Evolutionary conservation across 2,113 vertebrate species (phyloP).

Genomic region (Xenopus tropicalis): DNA sequence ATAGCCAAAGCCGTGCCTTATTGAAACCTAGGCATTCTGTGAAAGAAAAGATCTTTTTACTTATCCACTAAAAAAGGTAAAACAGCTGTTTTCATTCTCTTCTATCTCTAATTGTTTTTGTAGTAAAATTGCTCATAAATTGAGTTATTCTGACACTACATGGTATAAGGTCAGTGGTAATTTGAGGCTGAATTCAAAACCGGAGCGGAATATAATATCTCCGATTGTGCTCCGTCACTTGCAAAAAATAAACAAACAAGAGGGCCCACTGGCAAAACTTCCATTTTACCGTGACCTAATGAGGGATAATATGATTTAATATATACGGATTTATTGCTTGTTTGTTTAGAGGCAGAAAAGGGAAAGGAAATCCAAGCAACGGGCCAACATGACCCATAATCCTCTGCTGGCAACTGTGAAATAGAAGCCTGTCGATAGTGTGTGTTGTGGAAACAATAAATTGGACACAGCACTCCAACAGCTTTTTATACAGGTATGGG

Average conservation of each 20-base stretch:
- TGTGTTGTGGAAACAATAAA: too few species aligned
- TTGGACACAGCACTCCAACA: too few species aligned
- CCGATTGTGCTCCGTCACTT: conserved; percentile 14
- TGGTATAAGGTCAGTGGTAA: conserved; percentile 12
- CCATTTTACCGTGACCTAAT: neutral
- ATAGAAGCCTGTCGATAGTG: too few species aligned
- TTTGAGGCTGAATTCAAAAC: conserved; percentile 20
- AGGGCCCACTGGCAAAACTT: neutral
- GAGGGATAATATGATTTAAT: neutral
- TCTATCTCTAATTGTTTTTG: conserved; percentile 21
- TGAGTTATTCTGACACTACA: conserved; percentile 23
- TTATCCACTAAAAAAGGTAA: conserved; percentile 9
- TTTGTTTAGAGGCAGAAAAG: neutral
- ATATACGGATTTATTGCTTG: neutral
- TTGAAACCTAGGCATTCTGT: neutral
- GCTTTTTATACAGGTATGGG: too few species aligned
- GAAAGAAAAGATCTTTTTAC: conserved; percentile 15
- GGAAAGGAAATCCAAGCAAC: neutral
- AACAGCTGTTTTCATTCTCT: conserved; percentile 16
- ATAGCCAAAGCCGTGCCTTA: conserved; percentile 3
- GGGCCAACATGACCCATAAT: neutral
- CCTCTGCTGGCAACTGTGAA: neutral
- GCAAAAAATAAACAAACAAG: conserved; percentile 14
- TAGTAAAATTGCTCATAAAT: conserved; percentile 23
- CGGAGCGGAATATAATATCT: conserved; percentile 5